phyloP scores from a whole-genome alignment of 2,888 invertebrate species.

The Plebejus argus region DNA sequence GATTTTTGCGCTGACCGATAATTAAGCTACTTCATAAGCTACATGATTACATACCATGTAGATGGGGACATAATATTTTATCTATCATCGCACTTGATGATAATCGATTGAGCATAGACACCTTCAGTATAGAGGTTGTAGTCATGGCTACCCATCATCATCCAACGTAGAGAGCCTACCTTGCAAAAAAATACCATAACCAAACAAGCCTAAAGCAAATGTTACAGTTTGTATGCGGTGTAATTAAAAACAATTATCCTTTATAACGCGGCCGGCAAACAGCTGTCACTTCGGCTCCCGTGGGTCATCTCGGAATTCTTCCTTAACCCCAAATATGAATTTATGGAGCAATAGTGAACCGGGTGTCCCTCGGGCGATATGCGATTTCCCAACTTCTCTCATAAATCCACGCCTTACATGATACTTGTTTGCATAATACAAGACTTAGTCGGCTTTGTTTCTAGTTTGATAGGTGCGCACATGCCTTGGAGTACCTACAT shows the following conservation, averaged over 20 bases:
- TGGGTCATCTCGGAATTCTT: constrained; percentile 46
- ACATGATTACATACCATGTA: no score
- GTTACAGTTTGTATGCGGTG: neutral
- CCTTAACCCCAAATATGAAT: constrained; percentile 71
- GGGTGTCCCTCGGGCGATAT: constrained; percentile 59
- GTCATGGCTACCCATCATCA: no score
- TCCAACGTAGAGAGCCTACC: neutral
- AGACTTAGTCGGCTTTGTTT: constrained; percentile 75
- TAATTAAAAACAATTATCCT: constrained; percentile 35
- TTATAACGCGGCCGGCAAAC: constrained; percentile 42
- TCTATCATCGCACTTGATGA: no score
- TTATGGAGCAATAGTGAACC: constrained; percentile 65
- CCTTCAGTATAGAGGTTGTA: no score
- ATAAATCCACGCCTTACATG: constrained; percentile 79
- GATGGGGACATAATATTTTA: no score
- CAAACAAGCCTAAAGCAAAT: neutral
- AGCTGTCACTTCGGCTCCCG: constrained; percentile 50
- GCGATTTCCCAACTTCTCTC: constrained; percentile 75
- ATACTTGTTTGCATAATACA: constrained; percentile 81
- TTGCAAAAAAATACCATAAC: neutral
- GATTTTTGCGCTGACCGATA: no score
- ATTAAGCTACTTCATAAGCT: no score
- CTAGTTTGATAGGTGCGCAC: constrained; percentile 69
- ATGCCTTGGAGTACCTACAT: constrained; percentile 48
- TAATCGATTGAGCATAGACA: no score